phyloP scores from a whole-genome alignment of 2,113 vertebrate species.

The Oreochromis aureus region DNA sequence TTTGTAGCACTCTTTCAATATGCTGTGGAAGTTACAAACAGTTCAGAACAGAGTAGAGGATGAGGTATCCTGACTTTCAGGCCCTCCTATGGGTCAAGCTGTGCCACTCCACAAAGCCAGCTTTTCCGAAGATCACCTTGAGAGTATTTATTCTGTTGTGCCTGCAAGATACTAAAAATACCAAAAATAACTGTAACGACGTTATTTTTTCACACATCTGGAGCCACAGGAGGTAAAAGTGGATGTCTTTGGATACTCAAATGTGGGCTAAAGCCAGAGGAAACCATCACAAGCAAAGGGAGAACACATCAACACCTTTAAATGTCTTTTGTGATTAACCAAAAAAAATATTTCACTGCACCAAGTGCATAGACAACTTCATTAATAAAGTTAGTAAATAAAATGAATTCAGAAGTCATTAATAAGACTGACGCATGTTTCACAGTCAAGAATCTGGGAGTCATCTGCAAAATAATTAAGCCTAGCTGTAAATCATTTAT shows the following conservation, averaged over 20 bases:
- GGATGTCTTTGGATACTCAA: not conserved
- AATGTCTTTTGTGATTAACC: not conserved
- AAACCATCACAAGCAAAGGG: not conserved
- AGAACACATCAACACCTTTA: not conserved
- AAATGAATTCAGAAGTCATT: not conserved
- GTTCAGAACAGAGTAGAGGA: not conserved
- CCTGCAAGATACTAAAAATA: not conserved
- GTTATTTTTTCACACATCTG: not conserved
- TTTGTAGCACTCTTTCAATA: not conserved
- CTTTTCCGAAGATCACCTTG: not conserved
- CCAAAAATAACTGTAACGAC: not conserved
- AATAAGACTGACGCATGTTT: constrained; percentile 2
- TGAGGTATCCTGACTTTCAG: not conserved
- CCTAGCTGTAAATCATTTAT: constrained; percentile 19
- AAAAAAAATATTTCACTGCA: not conserved
- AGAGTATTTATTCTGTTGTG: not conserved
- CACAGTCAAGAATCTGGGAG: constrained; percentile 19
- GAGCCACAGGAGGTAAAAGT: not conserved
- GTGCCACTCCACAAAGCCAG: not conserved
- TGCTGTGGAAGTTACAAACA: not conserved
- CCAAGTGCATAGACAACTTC: not conserved
- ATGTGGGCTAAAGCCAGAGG: not conserved
- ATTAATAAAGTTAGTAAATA: not conserved
- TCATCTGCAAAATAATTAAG: constrained; percentile 13
- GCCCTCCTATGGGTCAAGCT: not conserved